Base-by-base conservation (phyloP, 2,888 invertebrate genomes). In the Idaea biselata region DNA sequence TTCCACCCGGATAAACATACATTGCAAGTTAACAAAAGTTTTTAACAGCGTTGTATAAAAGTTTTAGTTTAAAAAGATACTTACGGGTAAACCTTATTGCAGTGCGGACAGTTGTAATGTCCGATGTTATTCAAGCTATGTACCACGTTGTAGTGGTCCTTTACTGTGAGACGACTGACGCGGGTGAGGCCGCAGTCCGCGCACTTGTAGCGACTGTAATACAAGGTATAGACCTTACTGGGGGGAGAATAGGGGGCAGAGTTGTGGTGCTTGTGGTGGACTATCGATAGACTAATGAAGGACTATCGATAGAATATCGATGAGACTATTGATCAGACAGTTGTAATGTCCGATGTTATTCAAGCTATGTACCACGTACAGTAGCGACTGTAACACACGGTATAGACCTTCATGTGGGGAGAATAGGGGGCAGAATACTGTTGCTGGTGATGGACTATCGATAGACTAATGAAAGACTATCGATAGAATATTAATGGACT, bases 131-230 rank as follows among this genome's bases (percentile, higher is more conserved):
- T 60, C 6, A 44, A 44, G 18, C 74, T 66, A 64, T 88, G 88
- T 14, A 67, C 62, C 0, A 80, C 73, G 0, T 74, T 73, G 66
- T 80, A 86, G 55, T 89, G 89, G 8, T 88, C 86, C 18, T 68
- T 72, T 16, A 88, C 78, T 0, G 84, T 79, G 8, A 73, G 54
- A 0, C 78, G 74, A 18, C 78, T 80, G 11, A 78, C 71, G 0
- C 87, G 72, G 0, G 73, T 73, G 8, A 87, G 32, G 0, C 80
- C 84, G 58, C 89, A 89, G 18, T 76, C 82, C 0, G 62, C 18
- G 66, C 89, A 89, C 69, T 80, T 81, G 73, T 84, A 88, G 0
- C 89, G 83, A 0, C 89, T 89, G 74, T 0, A 68, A 74, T 60
- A 8, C 53, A 25, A 1, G 25, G 5, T 25, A 59, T 33, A 55